Conservation (phyloP, 2,113 vertebrate species). For the Melanostigma gelatinosum region DNA sequence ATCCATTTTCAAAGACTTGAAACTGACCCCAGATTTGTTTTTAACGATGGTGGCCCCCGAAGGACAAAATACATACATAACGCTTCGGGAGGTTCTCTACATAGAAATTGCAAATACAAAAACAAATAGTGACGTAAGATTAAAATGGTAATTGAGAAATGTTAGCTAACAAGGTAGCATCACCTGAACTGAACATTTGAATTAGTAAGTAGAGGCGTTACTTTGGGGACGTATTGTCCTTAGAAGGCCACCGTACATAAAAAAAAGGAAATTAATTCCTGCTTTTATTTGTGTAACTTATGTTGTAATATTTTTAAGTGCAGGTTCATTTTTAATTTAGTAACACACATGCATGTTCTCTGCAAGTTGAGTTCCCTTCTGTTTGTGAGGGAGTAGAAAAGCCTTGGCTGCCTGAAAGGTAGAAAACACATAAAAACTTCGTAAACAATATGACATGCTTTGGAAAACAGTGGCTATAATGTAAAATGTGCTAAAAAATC, state of each 20-base stretch:
- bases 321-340: constrained; percentile 2
- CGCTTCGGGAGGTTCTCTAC: background rate
- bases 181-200: background rate
- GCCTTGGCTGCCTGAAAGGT: constrained; percentile 19
- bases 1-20: constrained; percentile 21
- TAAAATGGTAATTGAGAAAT: background rate
- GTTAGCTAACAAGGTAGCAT: background rate
- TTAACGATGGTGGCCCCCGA: constrained; percentile 11
- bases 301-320: background rate
- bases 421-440: constrained; percentile 24
- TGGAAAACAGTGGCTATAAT: constrained; percentile 19
- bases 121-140: background rate
- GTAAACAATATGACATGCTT: constrained; percentile 22
- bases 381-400: constrained; percentile 14
- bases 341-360: background rate
- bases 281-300: background rate
- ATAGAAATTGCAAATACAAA: background rate
- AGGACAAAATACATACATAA: constrained; percentile 13
- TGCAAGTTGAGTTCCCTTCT: constrained; percentile 17
- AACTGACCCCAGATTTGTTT: background rate
- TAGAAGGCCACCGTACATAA: constrained; percentile 4
- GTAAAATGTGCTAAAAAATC: constrained; percentile 20
- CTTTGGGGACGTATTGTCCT: constrained; percentile 6
- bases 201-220: background rate
- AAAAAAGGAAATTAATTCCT: background rate